Conservation (phyloP, 2,888 invertebrate species). For the Cephus rjabovi region DNA sequence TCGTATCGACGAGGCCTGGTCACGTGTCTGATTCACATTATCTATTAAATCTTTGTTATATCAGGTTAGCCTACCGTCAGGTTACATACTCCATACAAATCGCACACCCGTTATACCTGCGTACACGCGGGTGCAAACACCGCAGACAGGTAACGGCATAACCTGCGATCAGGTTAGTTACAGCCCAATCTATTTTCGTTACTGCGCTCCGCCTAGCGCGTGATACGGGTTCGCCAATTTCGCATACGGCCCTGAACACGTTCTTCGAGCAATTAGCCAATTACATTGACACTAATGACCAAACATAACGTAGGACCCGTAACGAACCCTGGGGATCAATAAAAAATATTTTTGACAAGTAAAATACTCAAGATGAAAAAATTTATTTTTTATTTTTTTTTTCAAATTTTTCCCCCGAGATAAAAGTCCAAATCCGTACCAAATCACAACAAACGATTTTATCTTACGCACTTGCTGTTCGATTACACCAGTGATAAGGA, state of each 20-base stretch:
- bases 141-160: slow-evolving; percentile 10
- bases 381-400: too few relatives aligned
- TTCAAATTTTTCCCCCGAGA: not conserved
- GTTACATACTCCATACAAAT: not conserved
- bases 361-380: not conserved
- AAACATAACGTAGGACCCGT: not conserved
- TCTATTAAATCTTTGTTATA: slow-evolving; percentile 18
- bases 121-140: slow-evolving; percentile 6
- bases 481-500: not conserved
- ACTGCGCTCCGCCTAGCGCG: slow-evolving; percentile 9
- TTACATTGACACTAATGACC: not conserved
- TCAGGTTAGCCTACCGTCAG: slow-evolving; percentile 17
- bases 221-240: slow-evolving; percentile 8
- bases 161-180: slow-evolving; percentile 24
- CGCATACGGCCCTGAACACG: not conserved
- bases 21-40: not conserved
- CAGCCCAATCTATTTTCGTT: slow-evolving; percentile 23
- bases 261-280: slow-evolving; percentile 4
- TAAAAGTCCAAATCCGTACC: too few relatives aligned
- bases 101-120: not conserved
- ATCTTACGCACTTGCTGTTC: not conserved
- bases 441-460: not conserved
- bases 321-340: not conserved
- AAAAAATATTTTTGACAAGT: not conserved
- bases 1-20: not conserved